These are phyloP conservation scores for Prunella fulvescens DNA, from an alignment of 2,113 vertebrate genomes.

Conservation along the genomic window DNA sequence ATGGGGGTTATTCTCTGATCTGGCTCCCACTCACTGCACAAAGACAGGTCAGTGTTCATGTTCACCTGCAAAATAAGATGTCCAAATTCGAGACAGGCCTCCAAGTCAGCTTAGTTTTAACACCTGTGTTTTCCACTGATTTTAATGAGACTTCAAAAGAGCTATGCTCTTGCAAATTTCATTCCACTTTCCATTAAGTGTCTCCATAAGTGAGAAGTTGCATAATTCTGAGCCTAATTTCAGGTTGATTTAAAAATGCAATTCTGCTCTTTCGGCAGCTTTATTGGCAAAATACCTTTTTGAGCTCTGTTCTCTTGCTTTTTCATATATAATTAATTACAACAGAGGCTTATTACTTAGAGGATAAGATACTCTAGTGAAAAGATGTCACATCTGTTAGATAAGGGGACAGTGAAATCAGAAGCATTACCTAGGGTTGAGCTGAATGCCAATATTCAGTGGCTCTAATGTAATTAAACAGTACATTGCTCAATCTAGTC, in stretches of 20 bases:
- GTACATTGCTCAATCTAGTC: background rate
- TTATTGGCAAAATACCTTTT: background rate
- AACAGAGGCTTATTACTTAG: background rate
- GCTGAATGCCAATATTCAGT: conserved; percentile 1
- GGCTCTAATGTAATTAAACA: conserved; percentile 14
- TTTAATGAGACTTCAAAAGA: background rate
- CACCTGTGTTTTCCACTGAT: background rate
- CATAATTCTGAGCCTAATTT: background rate
- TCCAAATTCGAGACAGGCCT: background rate
- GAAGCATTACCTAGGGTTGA: background rate
- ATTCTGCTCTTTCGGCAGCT: background rate
- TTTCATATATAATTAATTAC: background rate
- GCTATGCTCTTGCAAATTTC: background rate
- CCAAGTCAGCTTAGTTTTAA: background rate
- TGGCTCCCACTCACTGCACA: background rate
- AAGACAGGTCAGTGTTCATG: background rate
- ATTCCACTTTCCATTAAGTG: background rate
- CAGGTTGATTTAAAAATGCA: background rate
- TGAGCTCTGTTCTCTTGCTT: background rate
- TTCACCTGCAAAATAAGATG: background rate
- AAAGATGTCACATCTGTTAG: background rate
- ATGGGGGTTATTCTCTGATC: background rate
- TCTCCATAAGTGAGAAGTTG: background rate
- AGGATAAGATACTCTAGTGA: background rate
- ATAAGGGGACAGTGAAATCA: background rate